Evolutionary conservation across 1,140 invertebrate genomes (phyloP), one percentile per base, ranked within the genome.

Genomic region (Pectinophora gossypiella): DNA sequence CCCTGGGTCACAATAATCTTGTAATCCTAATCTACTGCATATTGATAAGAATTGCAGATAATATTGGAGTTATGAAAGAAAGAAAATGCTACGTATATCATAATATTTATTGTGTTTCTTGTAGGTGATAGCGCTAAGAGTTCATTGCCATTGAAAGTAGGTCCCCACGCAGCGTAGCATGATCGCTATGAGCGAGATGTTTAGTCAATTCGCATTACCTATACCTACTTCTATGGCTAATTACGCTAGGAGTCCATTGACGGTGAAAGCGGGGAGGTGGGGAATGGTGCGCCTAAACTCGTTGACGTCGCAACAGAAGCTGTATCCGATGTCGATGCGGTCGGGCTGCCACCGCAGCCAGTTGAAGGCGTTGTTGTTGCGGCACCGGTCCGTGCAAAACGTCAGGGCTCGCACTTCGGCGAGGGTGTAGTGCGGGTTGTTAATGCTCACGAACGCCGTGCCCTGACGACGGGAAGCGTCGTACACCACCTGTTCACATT

Each of bases 301-400:
- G 32, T 84, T 68, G 9, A 93, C 84, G 9, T 86, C 85, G 68
- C 93, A 94, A 46, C 91, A 92, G 66, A 93, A 93, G 5, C 90
- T 91, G 66, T 91, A 91, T 0, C 93, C 93, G 1, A 87, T 62
- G 19, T 74, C 81, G 21, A 91, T 88, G 60, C 90, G 82, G 10
- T 85, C 77, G 2, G 68, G 65, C 27, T 77, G 63, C 87, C 87
- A 88, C 7, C 61, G 61, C 38, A 88, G 48, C 91, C 90, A 92
- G 49, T 65, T 75, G 44, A 92, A 81, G 72, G 90, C 91, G 10
- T 58, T 59, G 53, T 91, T 88, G 56, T 81, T 79, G 13, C 76
- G 65, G 38, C 89, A 89, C 1, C 90, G 74, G 74, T 92, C 89
- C 0, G 76, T 82, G 61, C 92, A 93, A 65, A 93, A 88, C 16